phyloP scores from a whole-genome alignment of 2,888 invertebrate genomes.

The Sthenelais limicola region DNA sequence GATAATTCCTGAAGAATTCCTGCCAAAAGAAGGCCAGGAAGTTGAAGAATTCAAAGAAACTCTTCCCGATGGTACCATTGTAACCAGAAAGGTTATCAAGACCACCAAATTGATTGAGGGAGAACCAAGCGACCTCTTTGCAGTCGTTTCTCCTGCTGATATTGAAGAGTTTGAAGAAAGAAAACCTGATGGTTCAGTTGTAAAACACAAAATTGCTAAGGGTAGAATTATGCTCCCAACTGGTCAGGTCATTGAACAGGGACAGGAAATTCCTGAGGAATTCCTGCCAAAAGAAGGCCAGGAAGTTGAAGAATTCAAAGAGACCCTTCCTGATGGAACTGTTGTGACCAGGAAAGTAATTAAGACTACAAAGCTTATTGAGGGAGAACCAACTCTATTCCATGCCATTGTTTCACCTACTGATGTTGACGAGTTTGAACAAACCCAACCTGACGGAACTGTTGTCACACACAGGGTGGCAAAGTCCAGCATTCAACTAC shows the following conservation, averaged over 20 bases:
- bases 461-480: slow-evolving; percentile 50
- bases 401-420: too few species aligned
- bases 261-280: not conserved
- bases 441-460: slow-evolving; percentile 53
- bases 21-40: too few species aligned
- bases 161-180: slow-evolving; percentile 29
- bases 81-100: slow-evolving; percentile 57
- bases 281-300: slow-evolving; percentile 5
- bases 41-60: too few species aligned
- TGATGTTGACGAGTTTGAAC: slow-evolving; percentile 52
- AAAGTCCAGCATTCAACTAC: too few species aligned
- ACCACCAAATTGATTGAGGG: slow-evolving; percentile 58
- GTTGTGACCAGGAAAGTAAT: not conserved
- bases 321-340: slow-evolving; percentile 43
- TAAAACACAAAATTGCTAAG: too few species aligned
- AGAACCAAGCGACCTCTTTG: slow-evolving; percentile 44
- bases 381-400: too few species aligned
- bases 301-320: slow-evolving; percentile 47
- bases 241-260: slow-evolving; percentile 25
- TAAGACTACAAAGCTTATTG: not conserved
- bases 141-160: slow-evolving; percentile 49
- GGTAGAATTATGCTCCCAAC: too few species aligned
- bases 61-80: slow-evolving; percentile 52
- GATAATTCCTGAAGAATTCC: too few species aligned
- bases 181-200: not conserved